Percentiles rank a stretch among this genome's conserved stretches.
These are phyloP conservation scores for Rotaria socialis DNA, from an alignment of 2,888 invertebrate species.

Conservation along the genomic window DNA sequence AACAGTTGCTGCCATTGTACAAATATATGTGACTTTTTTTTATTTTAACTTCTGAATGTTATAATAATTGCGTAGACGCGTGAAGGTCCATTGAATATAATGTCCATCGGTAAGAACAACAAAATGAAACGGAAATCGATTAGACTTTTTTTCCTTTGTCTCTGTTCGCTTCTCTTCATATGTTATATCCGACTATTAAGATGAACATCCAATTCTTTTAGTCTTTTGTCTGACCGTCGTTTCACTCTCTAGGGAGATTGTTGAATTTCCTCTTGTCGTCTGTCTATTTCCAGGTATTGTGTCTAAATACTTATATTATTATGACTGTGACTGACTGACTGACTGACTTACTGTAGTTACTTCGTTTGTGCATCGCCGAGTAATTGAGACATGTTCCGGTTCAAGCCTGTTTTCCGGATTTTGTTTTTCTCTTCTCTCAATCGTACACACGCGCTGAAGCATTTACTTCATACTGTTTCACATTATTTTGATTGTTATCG, in stretches of 20 bases:
- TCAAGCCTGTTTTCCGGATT: constrained; percentile 6
- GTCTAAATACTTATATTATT: background rate
- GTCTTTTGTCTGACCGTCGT: constrained; percentile 14
- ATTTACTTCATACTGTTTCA: background rate
- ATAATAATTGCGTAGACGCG: background rate
- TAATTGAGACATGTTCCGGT: constrained; percentile 28
- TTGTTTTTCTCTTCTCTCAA: background rate
- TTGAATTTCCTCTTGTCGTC: constrained; percentile 13
- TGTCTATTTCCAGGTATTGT: constrained; percentile 13
- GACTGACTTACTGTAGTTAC: background rate
- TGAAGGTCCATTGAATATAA: background rate
- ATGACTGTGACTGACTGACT: background rate
- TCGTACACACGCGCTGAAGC: background rate
- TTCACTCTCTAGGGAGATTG: constrained; percentile 7
- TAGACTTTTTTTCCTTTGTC: background rate
- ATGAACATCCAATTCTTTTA: constrained; percentile 10
- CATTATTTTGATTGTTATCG: background rate
- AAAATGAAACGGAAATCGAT: constrained; percentile 16
- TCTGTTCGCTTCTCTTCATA: background rate
- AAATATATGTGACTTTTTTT: constrained; percentile 6
- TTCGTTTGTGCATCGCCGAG: background rate
- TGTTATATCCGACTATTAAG: background rate
- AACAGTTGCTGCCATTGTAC: background rate
- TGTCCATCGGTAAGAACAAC: constrained; percentile 11
- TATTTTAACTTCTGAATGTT: background rate